phyloP scores from a whole-genome alignment of 2,113 vertebrate species.

The Cyanoliseus patagonus region DNA sequence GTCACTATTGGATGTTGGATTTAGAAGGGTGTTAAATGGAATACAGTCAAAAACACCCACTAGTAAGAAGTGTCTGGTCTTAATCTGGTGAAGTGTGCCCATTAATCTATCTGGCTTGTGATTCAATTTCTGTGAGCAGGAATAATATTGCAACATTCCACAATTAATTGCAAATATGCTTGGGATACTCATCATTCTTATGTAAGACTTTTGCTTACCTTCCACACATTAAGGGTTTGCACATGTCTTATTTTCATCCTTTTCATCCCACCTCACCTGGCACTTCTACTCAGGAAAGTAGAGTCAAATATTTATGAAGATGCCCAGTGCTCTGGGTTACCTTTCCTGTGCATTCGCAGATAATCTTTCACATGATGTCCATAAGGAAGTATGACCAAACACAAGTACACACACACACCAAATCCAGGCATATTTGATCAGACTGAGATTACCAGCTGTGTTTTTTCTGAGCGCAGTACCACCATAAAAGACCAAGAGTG shows the following conservation, averaged over 20 bases:
- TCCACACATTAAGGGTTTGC: not conserved
- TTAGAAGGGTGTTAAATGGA: not conserved
- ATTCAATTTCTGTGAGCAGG: not conserved
- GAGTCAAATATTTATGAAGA: not conserved
- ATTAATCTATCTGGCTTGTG: not conserved
- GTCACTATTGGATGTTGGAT: not conserved
- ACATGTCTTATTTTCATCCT: not conserved
- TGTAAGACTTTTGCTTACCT: rapidly evolving
- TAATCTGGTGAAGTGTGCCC: not conserved
- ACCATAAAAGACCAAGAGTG: not conserved
- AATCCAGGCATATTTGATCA: not conserved
- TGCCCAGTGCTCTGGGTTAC: not conserved
- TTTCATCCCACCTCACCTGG: not conserved
- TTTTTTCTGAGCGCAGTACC: not conserved
- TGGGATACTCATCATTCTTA: not conserved
- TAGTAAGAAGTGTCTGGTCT: not conserved
- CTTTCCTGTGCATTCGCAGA: not conserved
- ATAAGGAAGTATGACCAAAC: not conserved
- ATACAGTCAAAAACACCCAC: not conserved
- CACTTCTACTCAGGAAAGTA: not conserved
- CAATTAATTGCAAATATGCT: not conserved
- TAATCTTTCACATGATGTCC: not conserved
- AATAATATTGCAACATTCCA: not conserved
- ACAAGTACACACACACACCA: not conserved
- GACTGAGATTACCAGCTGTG: not conserved